Evolutionary conservation across 2,113 vertebrate genomes (phyloP), one percentile per base, ranked within the genome.

Genomic region (Electrona antarctica): DNA sequence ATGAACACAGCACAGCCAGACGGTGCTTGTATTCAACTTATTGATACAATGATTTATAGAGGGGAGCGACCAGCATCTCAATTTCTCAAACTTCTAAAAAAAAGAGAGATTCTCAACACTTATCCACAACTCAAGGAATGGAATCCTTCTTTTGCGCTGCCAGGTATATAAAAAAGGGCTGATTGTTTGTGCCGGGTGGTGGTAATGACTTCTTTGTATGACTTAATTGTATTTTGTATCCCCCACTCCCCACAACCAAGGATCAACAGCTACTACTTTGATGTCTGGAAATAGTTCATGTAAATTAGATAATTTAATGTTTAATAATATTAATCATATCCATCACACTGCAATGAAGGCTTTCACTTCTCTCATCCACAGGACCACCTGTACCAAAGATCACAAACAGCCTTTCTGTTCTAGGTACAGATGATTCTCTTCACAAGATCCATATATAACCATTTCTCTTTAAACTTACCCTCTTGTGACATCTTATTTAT

Each of bases 51-150:
- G 6, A 4, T 50, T 33, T 0, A 0, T 13, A 85, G 71, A 29
- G 64, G 65, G 7, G 54, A 67, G 13, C 7, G 12, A 1, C 4
- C 9, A 3, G 81, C 79, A 60, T 1, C 8, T 2, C 0, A 29
- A 0, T 82, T 85, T 57, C n/a, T 82, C 29, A 0, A 60, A 0
- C 7, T 81, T 54, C 55, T 85, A 1, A 47, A 65, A 55, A 2
- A 66, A 0, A 29, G 66, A 3, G 29, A 80, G 0, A 73, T 84
- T 15, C 71, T 78, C 33, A 65, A 74, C 50, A 47, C 49, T 2
- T 70, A 12, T 14, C 73, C 83, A 2, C 41, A 81, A 14, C 77
- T 85, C 21, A 60, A n/a, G 5, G 0, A 64, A 1, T 85, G 65
- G 73, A 61, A 70, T 61, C 7, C 1, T 52, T 4, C 51, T 4